These are phyloP conservation scores for Ischnura elegans DNA, from an alignment of 2,888 invertebrate genomes.

Conservation along the genomic window DNA sequence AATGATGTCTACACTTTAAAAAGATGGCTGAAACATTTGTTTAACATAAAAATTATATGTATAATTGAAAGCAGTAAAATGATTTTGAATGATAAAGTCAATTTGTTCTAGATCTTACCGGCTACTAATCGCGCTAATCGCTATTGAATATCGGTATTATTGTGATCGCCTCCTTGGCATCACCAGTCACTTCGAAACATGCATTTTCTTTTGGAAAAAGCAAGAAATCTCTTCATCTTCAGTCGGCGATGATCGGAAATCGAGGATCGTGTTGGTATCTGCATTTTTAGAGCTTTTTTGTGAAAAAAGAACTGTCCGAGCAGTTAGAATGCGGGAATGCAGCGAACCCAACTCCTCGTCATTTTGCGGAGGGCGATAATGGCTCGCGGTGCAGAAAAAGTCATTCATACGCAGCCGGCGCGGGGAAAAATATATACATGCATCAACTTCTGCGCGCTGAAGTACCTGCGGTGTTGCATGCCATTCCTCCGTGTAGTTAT, in stretches of 20 bases:
- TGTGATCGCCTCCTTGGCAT: no score
- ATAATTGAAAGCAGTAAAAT: no score
- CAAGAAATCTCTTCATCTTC: background rate
- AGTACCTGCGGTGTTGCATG: background rate
- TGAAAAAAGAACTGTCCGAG: background rate
- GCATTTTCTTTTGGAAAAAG: background rate
- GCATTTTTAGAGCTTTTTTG: background rate
- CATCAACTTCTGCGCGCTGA: background rate
- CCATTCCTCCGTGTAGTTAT: background rate
- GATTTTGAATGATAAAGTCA: no score
- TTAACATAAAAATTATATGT: no score
- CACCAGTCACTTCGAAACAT: background rate
- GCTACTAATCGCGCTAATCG: no score
- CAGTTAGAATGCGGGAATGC: background rate
- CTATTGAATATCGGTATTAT: no score
- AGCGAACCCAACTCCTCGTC: background rate
- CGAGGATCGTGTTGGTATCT: background rate
- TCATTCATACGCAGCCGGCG: background rate
- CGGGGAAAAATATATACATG: background rate
- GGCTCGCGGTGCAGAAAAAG: background rate
- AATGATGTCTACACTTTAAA: no score
- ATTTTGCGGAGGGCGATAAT: background rate
- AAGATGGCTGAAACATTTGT: no score
- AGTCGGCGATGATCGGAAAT: background rate
- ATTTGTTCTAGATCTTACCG: no score